Base-by-base conservation (phyloP, 1,140 invertebrate genomes). In the Teleopsis dalmanni region DNA sequence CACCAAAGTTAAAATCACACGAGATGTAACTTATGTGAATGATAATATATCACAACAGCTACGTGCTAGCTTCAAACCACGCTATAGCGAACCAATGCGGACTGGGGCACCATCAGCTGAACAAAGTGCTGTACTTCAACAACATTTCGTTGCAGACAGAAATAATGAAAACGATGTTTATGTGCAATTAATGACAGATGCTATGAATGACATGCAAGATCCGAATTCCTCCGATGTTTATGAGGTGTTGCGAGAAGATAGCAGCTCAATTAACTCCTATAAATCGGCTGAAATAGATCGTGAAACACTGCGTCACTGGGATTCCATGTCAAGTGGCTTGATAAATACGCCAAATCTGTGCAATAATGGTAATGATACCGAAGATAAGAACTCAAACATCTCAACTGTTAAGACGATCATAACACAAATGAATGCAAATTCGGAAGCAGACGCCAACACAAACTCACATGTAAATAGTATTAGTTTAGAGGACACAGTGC, bases 251-350 rank as follows among this genome's bases (percentile, higher is more conserved):
- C 60, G 66, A 1, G 64, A 64, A 29, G 67, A 70, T 33, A 51
- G 36, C 11, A 62, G 60, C 0, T 57, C 51, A 21, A 69, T 62
- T 4, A 59, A 63, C 53, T 70, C 62, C 11, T 58, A 62, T 35
- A 70, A 71, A 49, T 75, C 75, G 42, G 80, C 81, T 75, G 85
- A 87, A 65, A 81, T 88, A 55, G 87, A 90, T 73, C 80, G 87
- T 57, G 87, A 90, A 72, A 88, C 86, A 54, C 76, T 90, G 54
- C 77, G 87, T 26, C 87, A 90, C 61, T 90, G 87, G 87, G 87
- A 91, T 72, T 77, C 88, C 51, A 78, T 89, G 79, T 90, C 87
- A 35, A 88, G 86, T 75, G 86, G 75, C 54, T 63, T 77, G 44
- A 74, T 76, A 75, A 79, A 77, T 62, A 35, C 42, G 16, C 8